Evolutionary conservation across 2,797 vertebrate genomes (phyloP).

Genomic region (Coregonus ussuriensis): DNA sequence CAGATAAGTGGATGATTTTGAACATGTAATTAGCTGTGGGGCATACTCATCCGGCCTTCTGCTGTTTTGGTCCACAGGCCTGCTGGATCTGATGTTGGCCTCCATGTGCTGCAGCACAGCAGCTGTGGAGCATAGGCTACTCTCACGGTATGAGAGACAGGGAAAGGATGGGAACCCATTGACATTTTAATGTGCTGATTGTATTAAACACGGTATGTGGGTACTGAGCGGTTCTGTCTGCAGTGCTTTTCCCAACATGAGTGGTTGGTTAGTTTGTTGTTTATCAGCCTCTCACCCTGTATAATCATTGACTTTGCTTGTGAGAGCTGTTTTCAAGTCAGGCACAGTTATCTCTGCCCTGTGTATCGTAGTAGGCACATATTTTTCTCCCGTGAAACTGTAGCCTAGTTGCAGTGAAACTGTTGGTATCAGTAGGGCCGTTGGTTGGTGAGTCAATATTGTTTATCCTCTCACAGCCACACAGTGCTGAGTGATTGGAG

Average conservation of each 20-base stretch:
- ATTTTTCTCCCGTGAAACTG: neutral
- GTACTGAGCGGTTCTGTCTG: conserved; percentile 48
- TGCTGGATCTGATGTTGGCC: conserved; percentile 25
- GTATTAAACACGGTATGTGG: conserved; percentile 46
- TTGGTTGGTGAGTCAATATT: conserved; percentile 7
- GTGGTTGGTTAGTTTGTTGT: conserved; percentile 43
- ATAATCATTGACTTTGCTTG: conserved; percentile 30
- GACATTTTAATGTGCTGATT: conserved; percentile 66
- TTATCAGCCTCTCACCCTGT: conserved; percentile 38
- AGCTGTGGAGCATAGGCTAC: conserved; percentile 50
- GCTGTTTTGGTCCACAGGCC: conserved; percentile 28
- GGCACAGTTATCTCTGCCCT: neutral
- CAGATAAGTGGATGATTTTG: no score
- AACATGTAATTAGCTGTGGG: conserved; percentile 19
- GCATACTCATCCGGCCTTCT: conserved; percentile 23
- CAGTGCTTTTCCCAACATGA: conserved; percentile 26
- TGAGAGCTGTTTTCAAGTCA: conserved; percentile 22
- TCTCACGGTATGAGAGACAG: conserved; percentile 35
- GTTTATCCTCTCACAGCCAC: conserved; percentile 21
- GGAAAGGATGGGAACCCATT: conserved; percentile 37
- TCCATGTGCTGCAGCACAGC: conserved; percentile 37
- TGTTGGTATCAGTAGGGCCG: conserved; percentile 20
- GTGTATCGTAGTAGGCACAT: conserved; percentile 13
- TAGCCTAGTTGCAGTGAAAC: conserved; percentile 10
- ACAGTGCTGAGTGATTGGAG: neutral